Base-by-base conservation (phyloP, 2,113 vertebrate species). In the Scartelaos histophorus region DNA sequence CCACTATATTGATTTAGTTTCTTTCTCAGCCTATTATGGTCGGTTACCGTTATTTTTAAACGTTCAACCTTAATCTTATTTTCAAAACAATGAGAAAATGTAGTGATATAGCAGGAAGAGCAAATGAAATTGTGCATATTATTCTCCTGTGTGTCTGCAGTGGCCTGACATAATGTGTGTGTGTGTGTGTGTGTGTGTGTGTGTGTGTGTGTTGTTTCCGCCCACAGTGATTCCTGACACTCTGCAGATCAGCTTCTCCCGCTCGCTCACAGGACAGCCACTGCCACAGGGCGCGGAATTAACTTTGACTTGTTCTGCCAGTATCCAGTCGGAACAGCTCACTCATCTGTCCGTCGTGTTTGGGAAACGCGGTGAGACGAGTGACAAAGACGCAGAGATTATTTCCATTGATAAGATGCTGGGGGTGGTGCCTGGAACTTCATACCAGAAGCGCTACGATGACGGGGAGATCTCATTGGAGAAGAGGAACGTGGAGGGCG, bases 291-390 rank as follows among this genome's bases (percentile, higher is more conserved):
- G 95, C 0, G 91, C 94, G 10, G 94, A 94, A 35, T 85, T 97
- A 47, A 91, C 86, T 0, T 90, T 97, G 79, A 92, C 85, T 0
- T 97, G 96, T 70, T 83, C 92, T 0, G 94, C 93, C 0, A 75
- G 81, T 21, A 91, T 94, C 3, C 90, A 87, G 43, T 95, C 95
- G 0, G 73, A 86, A 71, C 88, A 95, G 80, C 96, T 97, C 90
- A 96, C 95, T 3, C 96, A 97, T 77, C 80, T 97, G 83, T 94
- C 95, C 0, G 84, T 96, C 88, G 93, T 88, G 1, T 97, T 97
- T 6, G 93, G 94, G 16, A 87, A 94, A 66, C 92, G 90, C 0
- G 76, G 79, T 0, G 0, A 89, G 89, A 54, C 91, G 90, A 9
- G 90, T 87, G 13, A 88, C 0, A 43, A 9, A 43, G 74, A 92